phyloP scores from a whole-genome alignment of 2,888 invertebrate genomes.

The Brachycybe producta region DNA sequence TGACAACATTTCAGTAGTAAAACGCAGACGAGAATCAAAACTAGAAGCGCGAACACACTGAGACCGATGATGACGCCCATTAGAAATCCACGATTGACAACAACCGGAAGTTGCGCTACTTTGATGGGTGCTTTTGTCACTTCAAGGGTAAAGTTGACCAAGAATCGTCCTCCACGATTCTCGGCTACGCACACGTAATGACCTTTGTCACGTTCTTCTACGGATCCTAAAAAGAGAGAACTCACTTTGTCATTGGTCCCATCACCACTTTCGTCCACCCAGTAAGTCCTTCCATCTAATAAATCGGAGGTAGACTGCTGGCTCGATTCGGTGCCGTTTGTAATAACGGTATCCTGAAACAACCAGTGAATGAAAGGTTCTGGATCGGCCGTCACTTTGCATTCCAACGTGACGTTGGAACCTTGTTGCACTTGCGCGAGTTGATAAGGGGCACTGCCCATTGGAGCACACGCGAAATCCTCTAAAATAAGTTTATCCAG shows the following conservation, averaged over 20 bases:
- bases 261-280: constrained; percentile 15
- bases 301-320: constrained; percentile 10
- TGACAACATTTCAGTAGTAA: constrained; percentile 12
- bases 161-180: constrained; percentile 73
- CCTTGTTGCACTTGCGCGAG: constrained; percentile 54
- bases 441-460: background rate
- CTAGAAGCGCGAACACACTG: constrained; percentile 13
- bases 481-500: constrained; percentile 64
- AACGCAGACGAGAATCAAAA: constrained; percentile 15
- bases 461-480: constrained; percentile 72
- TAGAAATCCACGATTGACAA: constrained; percentile 6
- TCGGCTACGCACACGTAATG: constrained; percentile 83
- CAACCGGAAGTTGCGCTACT: background rate
- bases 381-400: constrained; percentile 67
- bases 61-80: constrained; percentile 16
- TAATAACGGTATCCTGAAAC: constrained; percentile 62
- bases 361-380: constrained; percentile 72
- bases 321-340: background rate
- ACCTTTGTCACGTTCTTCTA: constrained; percentile 66
- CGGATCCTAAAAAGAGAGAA: constrained; percentile 61
- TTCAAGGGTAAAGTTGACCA: constrained; percentile 76
- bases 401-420: constrained; percentile 70
- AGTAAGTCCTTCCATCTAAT: constrained; percentile 8
- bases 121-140: constrained; percentile 35
- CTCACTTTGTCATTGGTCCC: constrained; percentile 51